Conservation (phyloP, 2,797 vertebrate species). For the Hozukius guyotensis region DNA sequence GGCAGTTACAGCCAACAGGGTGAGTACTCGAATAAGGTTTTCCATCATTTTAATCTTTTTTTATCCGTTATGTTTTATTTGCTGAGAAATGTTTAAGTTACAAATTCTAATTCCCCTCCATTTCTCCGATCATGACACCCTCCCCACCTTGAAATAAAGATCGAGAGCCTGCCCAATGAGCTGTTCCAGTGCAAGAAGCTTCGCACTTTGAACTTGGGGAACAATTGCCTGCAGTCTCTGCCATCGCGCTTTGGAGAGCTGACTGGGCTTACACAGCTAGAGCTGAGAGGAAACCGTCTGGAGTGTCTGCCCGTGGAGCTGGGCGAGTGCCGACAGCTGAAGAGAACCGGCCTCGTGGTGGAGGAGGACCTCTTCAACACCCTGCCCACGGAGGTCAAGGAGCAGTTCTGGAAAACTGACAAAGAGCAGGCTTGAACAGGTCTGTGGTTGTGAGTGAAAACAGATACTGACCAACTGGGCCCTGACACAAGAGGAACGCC, state of each 20-base stretch:
- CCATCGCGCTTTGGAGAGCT: slow-evolving; percentile 97
- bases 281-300: slow-evolving; percentile 94
- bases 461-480: neutral
- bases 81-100: neutral
- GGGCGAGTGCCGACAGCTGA: slow-evolving; percentile 93
- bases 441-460: neutral
- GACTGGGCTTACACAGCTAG: slow-evolving; percentile 92
- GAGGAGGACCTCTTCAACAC: slow-evolving; percentile 98
- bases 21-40: slow-evolving; percentile 59
- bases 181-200: slow-evolving; percentile 98
- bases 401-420: slow-evolving; percentile 93
- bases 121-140: neutral
- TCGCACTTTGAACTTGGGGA: slow-evolving; percentile 93
- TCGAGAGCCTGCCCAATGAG: slow-evolving; percentile 94
- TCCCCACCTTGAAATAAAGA: slow-evolving; percentile 76
- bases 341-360: slow-evolving; percentile 92
- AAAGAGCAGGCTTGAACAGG: slow-evolving; percentile 91
- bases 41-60: neutral
- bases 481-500: slow-evolving; percentile 1
- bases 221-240: slow-evolving; percentile 93
- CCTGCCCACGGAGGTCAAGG: slow-evolving; percentile 93
- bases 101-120: neutral
- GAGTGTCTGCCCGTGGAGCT: slow-evolving; percentile 98
- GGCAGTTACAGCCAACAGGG: slow-evolving; percentile 94
- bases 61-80: neutral